phyloP scores from a whole-genome alignment of 1,140 invertebrate species.

The Microplitis mediator region DNA sequence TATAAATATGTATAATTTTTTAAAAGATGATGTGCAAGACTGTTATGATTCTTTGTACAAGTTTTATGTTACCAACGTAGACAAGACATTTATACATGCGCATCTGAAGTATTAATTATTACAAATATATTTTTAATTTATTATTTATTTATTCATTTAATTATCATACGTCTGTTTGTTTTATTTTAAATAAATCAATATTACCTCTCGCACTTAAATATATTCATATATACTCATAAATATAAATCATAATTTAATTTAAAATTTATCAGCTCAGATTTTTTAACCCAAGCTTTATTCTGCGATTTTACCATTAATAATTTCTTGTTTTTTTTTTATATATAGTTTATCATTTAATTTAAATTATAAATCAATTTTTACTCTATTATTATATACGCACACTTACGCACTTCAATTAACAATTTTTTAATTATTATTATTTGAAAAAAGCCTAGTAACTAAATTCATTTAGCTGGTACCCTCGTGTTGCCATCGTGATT shows the following conservation, averaged over 20 bases:
- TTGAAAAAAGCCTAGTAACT: background rate
- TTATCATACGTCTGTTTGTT: background rate
- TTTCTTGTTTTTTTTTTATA: background rate
- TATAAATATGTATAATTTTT: background rate
- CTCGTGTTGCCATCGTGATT: conserved; percentile 67
- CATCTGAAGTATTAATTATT: background rate
- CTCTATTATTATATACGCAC: conserved; percentile 31
- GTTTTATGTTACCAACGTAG: conserved; percentile 61
- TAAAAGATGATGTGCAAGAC: conserved; percentile 44
- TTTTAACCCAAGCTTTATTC: background rate
- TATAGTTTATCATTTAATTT: conserved; percentile 4
- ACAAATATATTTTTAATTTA: background rate
- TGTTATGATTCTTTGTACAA: conserved; percentile 61
- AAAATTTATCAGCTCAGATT: background rate
- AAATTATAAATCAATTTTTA: conserved; percentile 38
- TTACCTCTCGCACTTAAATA: background rate
- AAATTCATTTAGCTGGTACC: conserved; percentile 53
- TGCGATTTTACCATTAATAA: background rate
- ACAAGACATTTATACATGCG: conserved; percentile 43
- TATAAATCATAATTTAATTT: too few species aligned
- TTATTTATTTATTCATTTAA: background rate
- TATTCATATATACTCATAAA: background rate
- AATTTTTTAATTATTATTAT: conserved; percentile 29
- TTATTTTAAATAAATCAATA: background rate
- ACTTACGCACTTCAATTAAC: conserved; percentile 45